These are phyloP conservation scores for Pemphigus obesinymphae DNA, from an alignment of 1,140 invertebrate genomes.

Conservation along the genomic window DNA sequence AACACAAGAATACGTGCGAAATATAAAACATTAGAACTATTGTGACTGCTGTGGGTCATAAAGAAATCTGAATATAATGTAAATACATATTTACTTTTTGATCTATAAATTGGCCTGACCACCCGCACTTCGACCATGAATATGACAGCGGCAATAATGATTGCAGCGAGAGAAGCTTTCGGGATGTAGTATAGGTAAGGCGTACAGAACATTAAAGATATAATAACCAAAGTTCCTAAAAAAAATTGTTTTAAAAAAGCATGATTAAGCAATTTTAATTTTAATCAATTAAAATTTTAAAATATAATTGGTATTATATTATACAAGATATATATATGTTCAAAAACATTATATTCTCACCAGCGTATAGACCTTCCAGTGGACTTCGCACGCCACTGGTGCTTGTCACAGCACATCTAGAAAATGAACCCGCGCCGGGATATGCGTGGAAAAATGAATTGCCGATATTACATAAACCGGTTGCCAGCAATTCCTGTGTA, in stretches of 20 bases:
- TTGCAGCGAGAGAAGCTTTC: constrained; percentile 69
- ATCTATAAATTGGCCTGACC: constrained; percentile 69
- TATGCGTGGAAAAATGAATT: constrained; percentile 83
- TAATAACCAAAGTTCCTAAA: constrained; percentile 62
- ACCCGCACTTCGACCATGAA: constrained; percentile 79
- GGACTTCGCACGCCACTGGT: constrained; percentile 82
- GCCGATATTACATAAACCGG: constrained; percentile 75
- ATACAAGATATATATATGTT: too few species aligned
- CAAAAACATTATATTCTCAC: not conserved
- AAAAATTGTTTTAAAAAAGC: too few species aligned
- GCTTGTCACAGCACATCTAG: constrained; percentile 83
- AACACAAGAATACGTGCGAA: not conserved
- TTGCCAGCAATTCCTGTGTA: constrained; percentile 77
- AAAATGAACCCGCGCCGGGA: constrained; percentile 78
- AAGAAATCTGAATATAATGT: not conserved
- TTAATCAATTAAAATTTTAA: too few species aligned
- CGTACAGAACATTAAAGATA: constrained; percentile 73
- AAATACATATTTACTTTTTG: constrained; percentile 56
- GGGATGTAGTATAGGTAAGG: constrained; percentile 80
- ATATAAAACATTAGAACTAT: not conserved
- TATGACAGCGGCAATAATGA: constrained; percentile 77
- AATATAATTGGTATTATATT: too few species aligned
- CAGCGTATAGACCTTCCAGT: constrained; percentile 78
- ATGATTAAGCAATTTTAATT: too few species aligned
- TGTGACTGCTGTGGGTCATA: too few species aligned